Evolutionary conservation across 53 echinoderm and acorn worm species (phyloP).

Genomic region (Zoroaster sp.): DNA sequence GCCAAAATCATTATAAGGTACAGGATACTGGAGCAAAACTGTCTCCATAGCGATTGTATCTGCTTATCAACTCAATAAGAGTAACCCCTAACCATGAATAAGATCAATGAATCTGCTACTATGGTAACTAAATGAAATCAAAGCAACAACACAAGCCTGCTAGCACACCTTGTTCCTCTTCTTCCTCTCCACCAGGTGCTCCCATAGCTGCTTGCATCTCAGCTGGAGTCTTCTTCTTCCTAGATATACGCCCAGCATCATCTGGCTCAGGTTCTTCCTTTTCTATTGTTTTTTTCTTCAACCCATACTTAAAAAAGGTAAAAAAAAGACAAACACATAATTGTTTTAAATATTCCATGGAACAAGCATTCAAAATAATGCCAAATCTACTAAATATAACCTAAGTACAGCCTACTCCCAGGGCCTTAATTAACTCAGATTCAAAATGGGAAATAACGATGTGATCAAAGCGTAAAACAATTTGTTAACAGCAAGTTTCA

Average conservation of each 20-base stretch:
- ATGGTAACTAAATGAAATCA: constrained; percentile 35
- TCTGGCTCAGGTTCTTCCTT: constrained; percentile 64
- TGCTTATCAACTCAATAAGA: not conserved
- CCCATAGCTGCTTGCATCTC: constrained; percentile 84
- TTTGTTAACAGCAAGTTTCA: too few relatives aligned
- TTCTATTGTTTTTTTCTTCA: constrained; percentile 76
- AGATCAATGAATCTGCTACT: not conserved
- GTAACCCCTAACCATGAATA: not conserved
- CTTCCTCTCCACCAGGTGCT: constrained; percentile 56
- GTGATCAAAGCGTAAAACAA: too few relatives aligned
- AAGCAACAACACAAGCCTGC: constrained; percentile 49
- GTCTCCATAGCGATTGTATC: not conserved
- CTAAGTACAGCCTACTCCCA: too few relatives aligned
- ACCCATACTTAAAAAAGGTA: constrained; percentile 84
- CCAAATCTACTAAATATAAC: too few relatives aligned
- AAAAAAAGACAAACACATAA: too few relatives aligned
- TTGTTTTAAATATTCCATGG: too few relatives aligned
- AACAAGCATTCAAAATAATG: too few relatives aligned
- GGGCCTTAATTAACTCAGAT: too few relatives aligned
- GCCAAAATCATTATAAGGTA: too few relatives aligned
- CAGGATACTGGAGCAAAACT: too few relatives aligned
- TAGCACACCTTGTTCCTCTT: constrained; percentile 70
- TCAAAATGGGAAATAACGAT: too few relatives aligned
- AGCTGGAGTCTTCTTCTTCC: constrained; percentile 97
- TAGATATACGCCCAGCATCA: constrained; percentile 81